A percentile compares a stretch with the other conserved stretches of the same genome.
These are phyloP conservation scores for Leptothorax acervorum DNA, from an alignment of 2,888 invertebrate genomes.

Conservation along the genomic window DNA sequence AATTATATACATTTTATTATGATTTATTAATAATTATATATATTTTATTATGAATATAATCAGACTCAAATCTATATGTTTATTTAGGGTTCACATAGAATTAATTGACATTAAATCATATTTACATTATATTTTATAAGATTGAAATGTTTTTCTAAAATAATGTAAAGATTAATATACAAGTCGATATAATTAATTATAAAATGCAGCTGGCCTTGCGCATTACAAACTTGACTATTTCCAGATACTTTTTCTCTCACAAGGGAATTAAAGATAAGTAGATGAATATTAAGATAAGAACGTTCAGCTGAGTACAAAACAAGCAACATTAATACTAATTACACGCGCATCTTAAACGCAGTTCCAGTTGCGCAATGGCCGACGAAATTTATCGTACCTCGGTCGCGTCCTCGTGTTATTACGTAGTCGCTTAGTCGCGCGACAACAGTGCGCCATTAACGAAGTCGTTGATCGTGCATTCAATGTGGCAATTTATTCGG, in stretches of 20 bases:
- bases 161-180: not conserved
- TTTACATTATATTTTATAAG: not conserved
- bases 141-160: not conserved
- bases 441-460: constrained; percentile 50
- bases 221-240: constrained; percentile 15
- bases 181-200: not conserved
- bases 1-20: too few species aligned
- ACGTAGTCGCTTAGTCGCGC: constrained; percentile 40
- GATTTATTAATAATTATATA: too few species aligned
- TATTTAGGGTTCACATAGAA: not conserved
- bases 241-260: not conserved
- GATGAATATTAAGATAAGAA: constrained; percentile 44
- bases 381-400: constrained; percentile 50
- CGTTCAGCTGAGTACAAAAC: not conserved
- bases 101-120: constrained; percentile 9
- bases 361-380: constrained; percentile 27
- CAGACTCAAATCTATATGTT: not conserved
- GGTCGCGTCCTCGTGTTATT: not conserved
- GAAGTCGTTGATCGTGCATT: constrained; percentile 43
- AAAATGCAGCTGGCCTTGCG: not conserved
- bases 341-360: constrained; percentile 2
- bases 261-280: constrained; percentile 5
- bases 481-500: not conserved
- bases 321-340: constrained; percentile 42
- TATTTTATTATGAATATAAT: not conserved